Evolutionary conservation across 2,113 vertebrate species (phyloP), one percentile per base, ranked within the genome.

Genomic region (Myotis yumanensis): DNA sequence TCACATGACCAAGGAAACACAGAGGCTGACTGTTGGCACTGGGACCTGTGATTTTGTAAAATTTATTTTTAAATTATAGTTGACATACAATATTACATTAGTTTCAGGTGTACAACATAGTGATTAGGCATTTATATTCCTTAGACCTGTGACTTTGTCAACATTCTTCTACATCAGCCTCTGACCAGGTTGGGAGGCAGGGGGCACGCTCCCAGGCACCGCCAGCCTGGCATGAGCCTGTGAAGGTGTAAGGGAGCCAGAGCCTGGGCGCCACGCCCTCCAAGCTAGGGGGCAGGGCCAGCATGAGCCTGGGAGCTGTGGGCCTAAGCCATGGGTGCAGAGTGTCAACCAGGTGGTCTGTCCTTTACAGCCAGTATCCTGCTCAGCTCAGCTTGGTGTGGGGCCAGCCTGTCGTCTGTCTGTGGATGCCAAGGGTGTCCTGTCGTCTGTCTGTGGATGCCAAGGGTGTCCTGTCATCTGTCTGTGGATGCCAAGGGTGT

Each of bases 171-270:
- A n/a, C 0, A 11, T 46, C 64, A 75, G 46, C 46, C 43, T 35
- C 32, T 17, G 8, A 14, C 14, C 37, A 0, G 5, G 37, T 7
- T 10, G 20, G 12, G 20, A 1, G 16, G 59, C 2, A 5, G 40
- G 23, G 77, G 37, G 4, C 10, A 3, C 0, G 35, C 68, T 66
- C 80, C 15, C 11, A 30, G 37, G 18, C 4, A 2, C 72, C n/a
- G 15, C 62, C 71, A 20, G 25, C 54, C 57, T 40, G 35, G 22
- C 28, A 3, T 48, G 32, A 7, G 6, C 2, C 18, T 11, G 4
- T 1, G n/a, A n/a, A 20, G 66, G 37, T 3, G 3, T 8, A 10
- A 8, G 40, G 32, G 40, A 46, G 28, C 23, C 22, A 59, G 72
- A 25, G 20, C 18, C 40, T n/a, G 23, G 52, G 57, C 25, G 28